Base-by-base conservation (phyloP, 2,888 invertebrate species). In the Synergus laeviventris region DNA sequence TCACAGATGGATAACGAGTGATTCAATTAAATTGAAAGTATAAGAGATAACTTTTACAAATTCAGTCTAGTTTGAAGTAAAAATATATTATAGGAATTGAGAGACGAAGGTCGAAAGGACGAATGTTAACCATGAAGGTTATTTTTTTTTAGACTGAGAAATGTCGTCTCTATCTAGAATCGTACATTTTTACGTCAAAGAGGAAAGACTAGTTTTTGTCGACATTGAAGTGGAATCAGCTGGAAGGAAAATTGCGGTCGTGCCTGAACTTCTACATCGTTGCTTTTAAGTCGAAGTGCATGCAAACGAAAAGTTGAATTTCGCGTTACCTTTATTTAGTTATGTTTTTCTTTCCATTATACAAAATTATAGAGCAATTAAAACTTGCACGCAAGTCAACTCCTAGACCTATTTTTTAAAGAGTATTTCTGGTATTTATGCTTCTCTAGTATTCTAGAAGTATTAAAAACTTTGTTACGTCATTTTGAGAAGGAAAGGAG, bases 181-280 rank as follows among this genome's bases (percentile, higher is more conserved):
- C 14, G 42, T 12, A 42, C 14, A 42, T 42, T 42, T 42, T 42
- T 11, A 42, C 42, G 4, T 42, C 14, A 42, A 42, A 42, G 42
- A 7, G 12, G 42, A 42, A 5, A 31, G 31, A 59, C 59, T 24
- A 24, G 59, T 59, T 59, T 59, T 59, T 24, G 59, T 24, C 24
- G 21, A 59, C 59, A 59, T 59, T 24, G 24, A 59, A 59, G 59
- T 59, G 59, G 59, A 59, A 59, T 59, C 59, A 59, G 24, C 24
- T 59, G 59, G 24, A 59, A 59, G 59, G 59, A 59, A 59, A 59
- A 59, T 7, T 59, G 59, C 24, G 59, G 59, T 59, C 59, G 59
- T 59, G 59, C 12, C 59, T 21, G 59, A 59, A 59, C 24, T 59
- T 59, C 24, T 24, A 59, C 59, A 14, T 59, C 14, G 12, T 4